Percentiles rank a stretch among this genome's conserved stretches.
Conservation (phyloP, 2,113 vertebrate species). For the Rana temporaria region DNA sequence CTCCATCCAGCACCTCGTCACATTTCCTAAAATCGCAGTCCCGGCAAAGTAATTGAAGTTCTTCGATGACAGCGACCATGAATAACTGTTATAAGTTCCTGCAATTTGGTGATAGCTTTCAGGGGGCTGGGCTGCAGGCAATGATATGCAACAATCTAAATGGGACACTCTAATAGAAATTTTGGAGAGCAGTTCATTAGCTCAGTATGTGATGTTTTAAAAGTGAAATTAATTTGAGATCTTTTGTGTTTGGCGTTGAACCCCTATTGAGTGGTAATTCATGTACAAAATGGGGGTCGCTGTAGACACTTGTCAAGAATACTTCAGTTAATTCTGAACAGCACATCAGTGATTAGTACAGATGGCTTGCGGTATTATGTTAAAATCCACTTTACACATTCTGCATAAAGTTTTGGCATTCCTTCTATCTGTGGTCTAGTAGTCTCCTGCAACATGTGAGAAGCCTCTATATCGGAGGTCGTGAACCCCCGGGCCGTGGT, state of each 20-base stretch:
- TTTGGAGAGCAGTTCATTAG: background rate
- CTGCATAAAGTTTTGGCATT: too few species aligned
- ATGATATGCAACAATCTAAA: background rate
- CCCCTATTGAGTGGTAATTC: background rate
- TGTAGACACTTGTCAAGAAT: background rate
- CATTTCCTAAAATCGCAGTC: conserved; percentile 50
- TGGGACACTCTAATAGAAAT: conserved; percentile 2
- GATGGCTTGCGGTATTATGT: too few species aligned
- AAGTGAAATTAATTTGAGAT: background rate
- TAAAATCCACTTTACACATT: too few species aligned
- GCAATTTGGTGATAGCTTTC: conserved; percentile 47
- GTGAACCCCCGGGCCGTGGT: too few species aligned
- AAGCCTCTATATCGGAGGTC: too few species aligned
- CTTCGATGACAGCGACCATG: conserved; percentile 1
- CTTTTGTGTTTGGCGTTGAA: background rate
- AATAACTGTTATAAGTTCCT: conserved; percentile 35
- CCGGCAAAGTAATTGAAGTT: conserved; percentile 49
- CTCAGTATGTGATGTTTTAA: background rate
- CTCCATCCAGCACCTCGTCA: conserved; percentile 33
- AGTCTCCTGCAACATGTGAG: too few species aligned
- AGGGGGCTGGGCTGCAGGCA: background rate
- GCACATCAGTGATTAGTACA: too few species aligned
- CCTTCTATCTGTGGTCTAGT: too few species aligned
- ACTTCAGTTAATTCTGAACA: too few species aligned
- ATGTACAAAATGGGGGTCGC: background rate